Evolutionary conservation across 2,797 vertebrate genomes (phyloP).

Genomic region (Pseudochromis fuscus): DNA sequence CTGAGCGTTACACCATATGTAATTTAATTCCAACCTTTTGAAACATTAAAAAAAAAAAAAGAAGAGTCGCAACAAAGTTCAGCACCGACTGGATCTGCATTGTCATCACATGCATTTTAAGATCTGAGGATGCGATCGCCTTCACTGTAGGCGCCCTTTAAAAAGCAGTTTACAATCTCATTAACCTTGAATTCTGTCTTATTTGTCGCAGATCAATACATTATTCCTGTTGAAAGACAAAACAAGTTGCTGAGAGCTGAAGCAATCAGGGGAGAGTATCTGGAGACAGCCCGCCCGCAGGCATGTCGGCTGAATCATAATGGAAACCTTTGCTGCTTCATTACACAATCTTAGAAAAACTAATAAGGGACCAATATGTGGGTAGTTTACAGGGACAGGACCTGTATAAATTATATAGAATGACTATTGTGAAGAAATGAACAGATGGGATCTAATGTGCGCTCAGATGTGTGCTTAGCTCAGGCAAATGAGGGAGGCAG

Average conservation of each 20-base stretch:
- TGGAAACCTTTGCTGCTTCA: conserved; percentile 51
- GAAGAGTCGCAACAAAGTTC: too few species aligned
- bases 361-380: conserved; percentile 38
- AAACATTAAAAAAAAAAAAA: too few species aligned
- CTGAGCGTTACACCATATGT: too few species aligned
- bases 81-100: neutral
- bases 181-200: conserved; percentile 43
- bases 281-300: conserved; percentile 44
- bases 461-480: conserved; percentile 48
- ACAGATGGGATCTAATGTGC: conserved; percentile 49
- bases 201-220: conserved; percentile 50
- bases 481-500: conserved; percentile 35
- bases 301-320: conserved; percentile 52
- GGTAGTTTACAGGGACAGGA: conserved; percentile 48
- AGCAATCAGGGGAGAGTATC: conserved; percentile 34
- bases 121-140: neutral
- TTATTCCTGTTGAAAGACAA: conserved; percentile 51
- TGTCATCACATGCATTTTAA: neutral
- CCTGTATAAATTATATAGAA: conserved; percentile 45
- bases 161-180: conserved; percentile 28
- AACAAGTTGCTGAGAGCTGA: conserved; percentile 22
- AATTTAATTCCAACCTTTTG: too few species aligned
- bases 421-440: conserved; percentile 37
- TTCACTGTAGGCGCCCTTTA: conserved; percentile 6
- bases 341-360: conserved; percentile 58